Base-by-base conservation (phyloP, 2,888 invertebrate species). In the Azorinus chamasolen region DNA sequence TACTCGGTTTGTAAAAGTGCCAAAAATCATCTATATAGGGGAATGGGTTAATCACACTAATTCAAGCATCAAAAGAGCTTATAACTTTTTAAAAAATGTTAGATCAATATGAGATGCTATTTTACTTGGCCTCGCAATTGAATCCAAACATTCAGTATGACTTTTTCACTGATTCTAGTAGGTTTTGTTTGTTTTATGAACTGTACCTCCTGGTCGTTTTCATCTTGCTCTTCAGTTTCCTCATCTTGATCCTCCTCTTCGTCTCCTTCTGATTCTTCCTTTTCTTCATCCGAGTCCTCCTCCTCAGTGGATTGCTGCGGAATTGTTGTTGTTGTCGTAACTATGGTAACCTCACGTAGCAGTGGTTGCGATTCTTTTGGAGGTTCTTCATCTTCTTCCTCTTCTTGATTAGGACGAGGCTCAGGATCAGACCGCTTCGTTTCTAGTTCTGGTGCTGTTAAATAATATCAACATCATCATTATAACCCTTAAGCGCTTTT, bases 321-420 rank as follows among this genome's bases (percentile, higher is more conserved):
- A 18, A 64, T 75, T 2, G 72, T 73, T 46, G 79, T 80, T 22
- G 70, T 64, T 14, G 81, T 68, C 1, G 82, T 70, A 12, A 84
- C 74, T 48, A 88, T 85, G 46, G 83, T 81, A 25, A 89, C 88
- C 61, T 84, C 86, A 2, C 83, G 82, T 57, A 89, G 65, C 71
- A 89, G 68, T 8, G 89, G 88, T 62, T 87, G 84, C 14, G 87
- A 86, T 66, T 89, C 89, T 37, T 81, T 83, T 1, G 87, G 88
- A 18, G 88, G 75, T 25, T 88, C 88, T 27, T 88, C 89, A 32
- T 86, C 86, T 2, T 81, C 83, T 22, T 72, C 75, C 16, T 76
- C 75, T 10, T 80, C 84, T 68, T 78, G 83, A 25, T 81, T 58
- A 24, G 37, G 59, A 25, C 81, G 85, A 61, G 66, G 84, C 62